Evolutionary conservation across 2,888 invertebrate genomes (phyloP).

Genomic region (Petrolisthes cinctipes): DNA sequence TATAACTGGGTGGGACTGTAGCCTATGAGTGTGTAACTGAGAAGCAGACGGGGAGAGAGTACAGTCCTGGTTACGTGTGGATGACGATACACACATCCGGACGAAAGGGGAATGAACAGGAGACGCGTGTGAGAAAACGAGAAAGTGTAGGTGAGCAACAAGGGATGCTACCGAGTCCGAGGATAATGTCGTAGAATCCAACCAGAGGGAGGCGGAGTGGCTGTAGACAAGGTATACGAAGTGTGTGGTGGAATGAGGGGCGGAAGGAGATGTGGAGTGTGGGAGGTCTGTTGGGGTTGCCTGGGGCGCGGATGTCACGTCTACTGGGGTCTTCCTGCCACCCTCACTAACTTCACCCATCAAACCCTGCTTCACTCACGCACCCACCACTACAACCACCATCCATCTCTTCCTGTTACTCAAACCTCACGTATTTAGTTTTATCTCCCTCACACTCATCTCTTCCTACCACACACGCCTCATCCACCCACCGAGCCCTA

Average conservation of each 20-base stretch:
- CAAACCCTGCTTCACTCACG: neutral
- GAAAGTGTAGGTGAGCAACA: neutral
- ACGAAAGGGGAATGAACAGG: no score
- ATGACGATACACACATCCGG: no score
- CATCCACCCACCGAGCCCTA: neutral
- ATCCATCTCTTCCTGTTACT: neutral
- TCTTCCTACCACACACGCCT: neutral
- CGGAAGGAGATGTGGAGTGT: slow-evolving; percentile 24
- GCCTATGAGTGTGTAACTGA: no score
- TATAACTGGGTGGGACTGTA: no score
- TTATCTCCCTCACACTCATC: neutral
- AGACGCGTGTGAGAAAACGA: neutral
- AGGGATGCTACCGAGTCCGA: neutral
- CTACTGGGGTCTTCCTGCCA: slow-evolving; percentile 41
- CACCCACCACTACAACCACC: slow-evolving; percentile 7
- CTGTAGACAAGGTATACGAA: no score
- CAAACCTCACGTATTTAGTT: no score
- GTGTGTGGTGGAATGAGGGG: neutral
- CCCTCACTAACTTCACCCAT: slow-evolving; percentile 12
- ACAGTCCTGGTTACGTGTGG: no score
- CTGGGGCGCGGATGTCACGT: slow-evolving; percentile 56
- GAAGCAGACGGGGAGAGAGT: no score
- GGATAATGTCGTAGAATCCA: neutral
- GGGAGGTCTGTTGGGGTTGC: slow-evolving; percentile 42
- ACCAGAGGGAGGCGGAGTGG: no score